A percentile compares a stretch with the other conserved stretches of the same genome.
These are phyloP conservation scores for Condylura cristata DNA, from an alignment of 2,113 vertebrate species.

Conservation along the genomic window DNA sequence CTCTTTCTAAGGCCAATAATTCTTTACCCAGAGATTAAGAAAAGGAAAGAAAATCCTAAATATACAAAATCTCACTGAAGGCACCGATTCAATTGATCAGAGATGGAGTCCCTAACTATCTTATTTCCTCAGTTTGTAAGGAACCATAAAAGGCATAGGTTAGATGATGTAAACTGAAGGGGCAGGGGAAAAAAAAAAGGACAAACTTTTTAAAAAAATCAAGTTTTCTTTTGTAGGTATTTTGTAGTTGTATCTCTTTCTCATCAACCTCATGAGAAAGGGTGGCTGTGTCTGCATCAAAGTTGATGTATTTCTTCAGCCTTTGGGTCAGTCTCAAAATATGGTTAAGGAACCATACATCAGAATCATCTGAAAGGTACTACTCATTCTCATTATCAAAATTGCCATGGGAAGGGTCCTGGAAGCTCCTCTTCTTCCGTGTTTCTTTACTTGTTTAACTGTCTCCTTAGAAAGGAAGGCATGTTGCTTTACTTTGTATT, in stretches of 20 bases:
- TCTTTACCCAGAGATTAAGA: neutral
- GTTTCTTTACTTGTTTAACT: neutral
- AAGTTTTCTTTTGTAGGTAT: fast-evolving
- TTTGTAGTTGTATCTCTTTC: fast-evolving
- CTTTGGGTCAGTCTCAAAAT: neutral
- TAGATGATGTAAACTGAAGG: neutral
- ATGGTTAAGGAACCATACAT: neutral
- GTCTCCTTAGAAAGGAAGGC: fast-evolving
- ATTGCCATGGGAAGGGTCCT: fast-evolving
- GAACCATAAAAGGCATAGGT: neutral
- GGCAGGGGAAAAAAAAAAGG: neutral
- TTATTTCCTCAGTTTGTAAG: neutral
- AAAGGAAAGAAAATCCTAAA: too few species aligned
- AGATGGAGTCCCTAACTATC: neutral
- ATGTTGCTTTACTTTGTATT: neutral
- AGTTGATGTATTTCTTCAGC: neutral
- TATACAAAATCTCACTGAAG: too few species aligned
- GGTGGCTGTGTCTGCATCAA: neutral
- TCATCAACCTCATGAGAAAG: too few species aligned
- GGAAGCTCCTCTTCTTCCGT: neutral
- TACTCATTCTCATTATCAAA: neutral
- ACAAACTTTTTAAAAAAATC: too few species aligned
- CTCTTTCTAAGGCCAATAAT: neutral
- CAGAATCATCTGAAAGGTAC: neutral
- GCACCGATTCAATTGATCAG: neutral